phyloP scores from a whole-genome alignment of 1,140 invertebrate genomes.

The Diabrotica undecimpunctata region DNA sequence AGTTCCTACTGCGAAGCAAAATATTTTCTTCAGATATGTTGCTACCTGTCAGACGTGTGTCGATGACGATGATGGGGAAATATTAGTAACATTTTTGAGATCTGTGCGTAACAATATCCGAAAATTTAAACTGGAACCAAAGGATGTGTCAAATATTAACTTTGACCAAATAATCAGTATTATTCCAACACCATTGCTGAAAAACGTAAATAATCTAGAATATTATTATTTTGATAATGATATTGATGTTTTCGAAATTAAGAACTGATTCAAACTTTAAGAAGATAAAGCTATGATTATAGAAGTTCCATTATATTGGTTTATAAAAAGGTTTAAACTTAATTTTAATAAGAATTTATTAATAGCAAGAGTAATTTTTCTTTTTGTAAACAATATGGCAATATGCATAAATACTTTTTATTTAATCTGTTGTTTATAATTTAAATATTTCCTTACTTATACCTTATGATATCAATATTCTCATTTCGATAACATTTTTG shows the following conservation, averaged over 20 bases:
- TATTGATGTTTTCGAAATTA: constrained; percentile 15
- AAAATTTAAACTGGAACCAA: constrained; percentile 9
- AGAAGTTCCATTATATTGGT: no score
- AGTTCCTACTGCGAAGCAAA: constrained; percentile 16
- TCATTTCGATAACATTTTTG: no score
- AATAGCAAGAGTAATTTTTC: no score
- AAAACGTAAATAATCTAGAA: constrained; percentile 8
- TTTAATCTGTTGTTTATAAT: no score
- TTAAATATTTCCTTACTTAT: no score
- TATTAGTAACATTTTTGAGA: constrained; percentile 26
- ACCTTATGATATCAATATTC: no score
- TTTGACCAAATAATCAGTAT: constrained; percentile 14
- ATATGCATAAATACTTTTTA: no score
- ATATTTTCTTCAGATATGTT: constrained; percentile 24
- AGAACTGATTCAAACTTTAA: no score
- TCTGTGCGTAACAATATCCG: background rate
- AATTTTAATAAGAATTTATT: no score
- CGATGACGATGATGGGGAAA: constrained; percentile 28
- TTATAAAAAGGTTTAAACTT: no score
- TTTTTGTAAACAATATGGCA: no score
- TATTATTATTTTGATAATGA: constrained; percentile 14
- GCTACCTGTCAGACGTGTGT: constrained; percentile 21
- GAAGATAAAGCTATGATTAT: no score
- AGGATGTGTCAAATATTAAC: constrained; percentile 3
- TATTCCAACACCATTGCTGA: background rate